Conservation (phyloP, 2,797 vertebrate species). For the Crypturellus tataupa region DNA sequence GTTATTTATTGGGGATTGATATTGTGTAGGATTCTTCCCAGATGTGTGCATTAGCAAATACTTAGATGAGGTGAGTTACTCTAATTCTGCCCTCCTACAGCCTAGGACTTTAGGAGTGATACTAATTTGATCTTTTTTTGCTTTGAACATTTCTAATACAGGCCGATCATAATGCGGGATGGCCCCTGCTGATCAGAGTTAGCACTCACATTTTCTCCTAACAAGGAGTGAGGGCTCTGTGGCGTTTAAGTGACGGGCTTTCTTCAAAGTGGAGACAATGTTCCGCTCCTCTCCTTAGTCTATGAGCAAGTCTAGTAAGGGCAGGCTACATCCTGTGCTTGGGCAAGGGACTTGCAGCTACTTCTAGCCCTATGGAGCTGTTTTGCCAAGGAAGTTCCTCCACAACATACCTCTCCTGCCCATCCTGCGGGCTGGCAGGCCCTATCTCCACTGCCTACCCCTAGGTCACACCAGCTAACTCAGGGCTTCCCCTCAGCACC, state of each 20-base stretch:
- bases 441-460: neutral
- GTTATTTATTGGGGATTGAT: neutral
- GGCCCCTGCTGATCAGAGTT: neutral
- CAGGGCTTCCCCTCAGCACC: accelerated
- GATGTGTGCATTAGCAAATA: neutral
- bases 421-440: accelerated
- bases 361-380: neutral
- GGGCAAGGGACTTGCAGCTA: neutral
- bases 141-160: neutral
- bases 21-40: neutral
- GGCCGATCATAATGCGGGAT: no score
- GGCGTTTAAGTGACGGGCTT: neutral
- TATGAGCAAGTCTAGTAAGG: neutral
- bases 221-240: neutral
- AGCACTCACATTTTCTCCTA: neutral
- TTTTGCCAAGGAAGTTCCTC: neutral
- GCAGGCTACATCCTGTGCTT: neutral
- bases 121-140: neutral
- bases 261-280: neutral
- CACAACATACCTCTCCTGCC: accelerated
- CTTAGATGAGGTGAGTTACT: neutral
- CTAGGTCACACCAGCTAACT: neutral
- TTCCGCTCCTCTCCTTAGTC: neutral
- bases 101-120: neutral
- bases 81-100: neutral